Evolutionary conservation across 2,113 vertebrate species (phyloP).

Genomic region (Tauraco erythrolophus): DNA sequence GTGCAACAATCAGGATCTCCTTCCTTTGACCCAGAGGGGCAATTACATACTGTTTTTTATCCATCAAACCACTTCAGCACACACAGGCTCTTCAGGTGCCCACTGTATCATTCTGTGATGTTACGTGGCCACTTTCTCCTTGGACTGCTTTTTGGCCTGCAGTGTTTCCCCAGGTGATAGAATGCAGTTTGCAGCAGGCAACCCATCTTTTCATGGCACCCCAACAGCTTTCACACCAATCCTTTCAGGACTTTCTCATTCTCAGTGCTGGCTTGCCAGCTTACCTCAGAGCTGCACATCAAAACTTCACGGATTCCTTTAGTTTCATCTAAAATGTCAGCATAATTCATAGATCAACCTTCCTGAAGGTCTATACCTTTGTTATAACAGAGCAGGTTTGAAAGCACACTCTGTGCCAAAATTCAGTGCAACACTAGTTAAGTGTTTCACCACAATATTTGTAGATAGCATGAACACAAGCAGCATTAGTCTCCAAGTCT

Average conservation of each 20-base stretch:
- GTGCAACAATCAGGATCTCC: neutral
- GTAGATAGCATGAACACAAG: neutral
- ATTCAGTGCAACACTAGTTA: neutral
- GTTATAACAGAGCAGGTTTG: neutral
- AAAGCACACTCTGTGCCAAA: neutral
- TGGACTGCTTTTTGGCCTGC: neutral
- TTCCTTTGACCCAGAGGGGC: neutral
- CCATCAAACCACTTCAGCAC: neutral
- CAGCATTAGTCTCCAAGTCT: neutral
- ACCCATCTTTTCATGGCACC: neutral
- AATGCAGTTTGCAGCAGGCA: neutral
- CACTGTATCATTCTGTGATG: neutral
- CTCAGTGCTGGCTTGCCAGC: neutral
- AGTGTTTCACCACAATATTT: neutral
- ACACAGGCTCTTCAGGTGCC: neutral
- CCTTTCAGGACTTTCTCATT: neutral
- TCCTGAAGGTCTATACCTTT: neutral
- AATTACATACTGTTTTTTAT: neutral
- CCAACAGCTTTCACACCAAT: neutral
- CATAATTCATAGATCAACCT: neutral
- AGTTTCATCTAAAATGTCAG: neutral
- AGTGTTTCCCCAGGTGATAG: neutral
- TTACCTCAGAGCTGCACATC: neutral
- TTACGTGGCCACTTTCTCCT: neutral
- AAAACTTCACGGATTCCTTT: neutral